Base-by-base conservation (phyloP, 1,140 invertebrate genomes). In the Megalopta genalis region DNA sequence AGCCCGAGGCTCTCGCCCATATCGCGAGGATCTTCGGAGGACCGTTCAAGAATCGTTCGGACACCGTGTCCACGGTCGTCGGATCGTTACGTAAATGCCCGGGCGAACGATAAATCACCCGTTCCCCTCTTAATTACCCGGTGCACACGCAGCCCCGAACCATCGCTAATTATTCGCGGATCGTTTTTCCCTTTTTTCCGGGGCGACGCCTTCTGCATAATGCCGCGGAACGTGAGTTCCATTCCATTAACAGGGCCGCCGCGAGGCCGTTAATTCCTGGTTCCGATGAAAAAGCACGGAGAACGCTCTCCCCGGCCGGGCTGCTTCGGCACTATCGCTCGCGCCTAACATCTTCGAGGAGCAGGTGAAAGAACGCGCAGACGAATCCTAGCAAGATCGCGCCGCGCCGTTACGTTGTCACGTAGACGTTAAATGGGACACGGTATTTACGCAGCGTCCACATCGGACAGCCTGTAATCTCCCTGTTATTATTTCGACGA, bases 41-140 rank as follows among this genome's bases (percentile, higher is more conserved):
- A 46, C 10, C 1, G 42, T 46, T 46, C 14, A 46, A 14, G 42
- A 46, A 46, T 46, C 42, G 12, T 42, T 42, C 12, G 39, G 39
- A 42, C 39, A 42, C 39, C 39, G 39, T 42, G 8, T 10, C 1
- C 39, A 10, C 39, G 39, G 39, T 42, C 39, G 39, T 42, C 39
- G 39, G 39, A 10, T 42, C 39, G 42, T 46, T 46, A 37, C 57
- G 39, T 16, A 23, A n/a, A 59, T 16, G 67, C 21, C 27, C 32
- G 27, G 54, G 9, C 46, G 23, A 23, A 52, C 82, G 82, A 85
- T 85, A 76, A 85, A 81, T 84, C 77, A 85, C 23, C 69, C 14
- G 42, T 64, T 73, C 77, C 39, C 62, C 67, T 66, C 73, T 85
- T 85, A 85, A 85, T 85, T 85, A 81, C 77, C 77, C 52, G 32